Base-by-base conservation (phyloP, 1,140 invertebrate species). In the Drosophila murphyi region DNA sequence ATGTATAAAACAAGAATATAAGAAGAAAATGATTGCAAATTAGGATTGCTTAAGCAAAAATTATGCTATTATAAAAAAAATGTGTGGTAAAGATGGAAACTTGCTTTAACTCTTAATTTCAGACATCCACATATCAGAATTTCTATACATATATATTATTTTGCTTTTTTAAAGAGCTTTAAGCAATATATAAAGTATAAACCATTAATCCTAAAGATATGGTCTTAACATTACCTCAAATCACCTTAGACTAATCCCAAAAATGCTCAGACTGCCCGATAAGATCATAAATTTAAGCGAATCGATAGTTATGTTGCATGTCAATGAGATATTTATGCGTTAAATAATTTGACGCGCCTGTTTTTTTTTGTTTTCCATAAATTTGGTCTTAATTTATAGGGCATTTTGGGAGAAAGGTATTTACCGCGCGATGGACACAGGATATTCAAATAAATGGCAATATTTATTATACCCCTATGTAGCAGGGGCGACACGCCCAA, bases 391-490 rank as follows among this genome's bases (percentile, higher is more conserved):
- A 73, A 69, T 69, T 73, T 73, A 69, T 73, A 45, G 37, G 39
- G 32, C 65, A 70, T 62, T 74, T 73, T 34, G 34, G 2, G n/a
- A 56, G 56, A 10, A 50, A 8, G 28, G 12, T 57, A 68, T 52
- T 34, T 20, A 43, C 28, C 35, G 34, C 34, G 39, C 12, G 10
- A 32, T 35, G 50, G 8, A 7, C 34, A 28, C 3, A 20, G 61
- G 4, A n/a, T 62, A 57, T 70, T 54, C 39, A 72, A 72, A 72
- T 76, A 72, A 76, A 81, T 72, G 69, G 51, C 52, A 56, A 71
- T 73, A 74, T 86, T 80, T 80, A 71, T 85, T 55, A 60, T 48
- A 54, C 8, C 4, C 10, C 2, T 43, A n/a, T 12, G n/a, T 5
- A 12, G 51, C 48, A 39, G 56, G 7, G 45, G n/a, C 57, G 68